A percentile compares a stretch with the other conserved stretches of the same genome.
Evolutionary conservation across 2,888 invertebrate genomes (phyloP).

Genomic region (Phalangium opilio): DNA sequence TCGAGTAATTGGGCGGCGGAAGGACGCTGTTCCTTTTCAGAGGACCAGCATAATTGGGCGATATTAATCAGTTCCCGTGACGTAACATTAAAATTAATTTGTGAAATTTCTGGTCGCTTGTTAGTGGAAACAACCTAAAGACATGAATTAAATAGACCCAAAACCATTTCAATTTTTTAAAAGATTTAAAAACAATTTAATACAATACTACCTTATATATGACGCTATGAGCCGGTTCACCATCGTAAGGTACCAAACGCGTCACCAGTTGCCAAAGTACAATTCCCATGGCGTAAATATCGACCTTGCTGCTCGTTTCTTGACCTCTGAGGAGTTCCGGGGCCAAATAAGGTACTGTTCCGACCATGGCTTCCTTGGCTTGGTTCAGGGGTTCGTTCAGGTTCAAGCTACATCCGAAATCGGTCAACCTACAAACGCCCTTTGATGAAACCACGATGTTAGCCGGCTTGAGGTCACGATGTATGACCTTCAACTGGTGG

Average conservation of each 20-base stretch:
- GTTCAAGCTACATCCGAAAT: not conserved
- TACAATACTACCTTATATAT: not conserved
- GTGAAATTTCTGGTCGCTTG: no score
- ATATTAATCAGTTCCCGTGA: no score
- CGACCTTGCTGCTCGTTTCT: not conserved
- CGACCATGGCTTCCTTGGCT: not conserved
- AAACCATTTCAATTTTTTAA: no score
- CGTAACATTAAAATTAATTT: no score
- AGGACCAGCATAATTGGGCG: no score
- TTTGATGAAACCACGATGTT: not conserved
- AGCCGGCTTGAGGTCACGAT: slow-evolving; percentile 1
- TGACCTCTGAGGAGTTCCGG: not conserved
- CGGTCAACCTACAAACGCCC: not conserved
- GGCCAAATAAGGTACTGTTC: not conserved
- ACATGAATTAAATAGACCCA: no score
- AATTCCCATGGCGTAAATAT: not conserved
- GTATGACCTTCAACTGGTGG: not conserved
- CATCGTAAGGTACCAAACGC: not conserved
- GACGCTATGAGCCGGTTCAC: not conserved
- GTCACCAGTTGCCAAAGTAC: not conserved
- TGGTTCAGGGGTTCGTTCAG: not conserved
- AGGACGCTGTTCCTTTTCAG: no score
- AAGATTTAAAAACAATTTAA: no score
- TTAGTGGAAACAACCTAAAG: no score
- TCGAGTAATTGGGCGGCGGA: no score